Conservation (phyloP, 2,113 vertebrate genomes). For the Phodopus roborovskii region DNA sequence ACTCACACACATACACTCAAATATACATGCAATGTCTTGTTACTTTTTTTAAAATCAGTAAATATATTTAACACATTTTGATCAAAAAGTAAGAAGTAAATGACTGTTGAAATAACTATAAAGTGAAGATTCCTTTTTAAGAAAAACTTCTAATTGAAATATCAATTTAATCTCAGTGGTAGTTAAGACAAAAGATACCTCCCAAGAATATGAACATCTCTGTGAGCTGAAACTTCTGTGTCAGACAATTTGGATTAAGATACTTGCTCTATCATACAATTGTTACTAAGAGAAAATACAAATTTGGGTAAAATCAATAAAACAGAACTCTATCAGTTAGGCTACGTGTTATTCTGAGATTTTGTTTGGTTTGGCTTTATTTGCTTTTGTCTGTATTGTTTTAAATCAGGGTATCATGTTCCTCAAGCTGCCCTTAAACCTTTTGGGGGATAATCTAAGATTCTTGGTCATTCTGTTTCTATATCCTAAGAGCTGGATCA, state of each 20-base stretch:
- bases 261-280: neutral
- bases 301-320: neutral
- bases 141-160: neutral
- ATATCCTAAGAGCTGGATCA: neutral
- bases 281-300: conserved; percentile 7
- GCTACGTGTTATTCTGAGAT: neutral
- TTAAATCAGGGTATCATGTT: neutral
- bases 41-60: neutral
- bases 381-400: neutral
- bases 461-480: neutral
- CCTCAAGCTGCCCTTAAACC: neutral
- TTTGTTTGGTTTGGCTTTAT: neutral
- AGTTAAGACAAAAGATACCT: neutral
- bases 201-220: neutral
- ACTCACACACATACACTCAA: neutral
- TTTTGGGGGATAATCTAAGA: neutral
- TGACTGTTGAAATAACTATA: neutral
- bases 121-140: neutral
- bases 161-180: neutral
- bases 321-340: neutral
- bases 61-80: neutral
- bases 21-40: neutral
- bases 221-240: neutral
- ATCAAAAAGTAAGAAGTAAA: neutral
- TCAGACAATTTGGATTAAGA: neutral